phyloP scores from a whole-genome alignment of 2,797 vertebrate species.

The Poecilia wingei region DNA sequence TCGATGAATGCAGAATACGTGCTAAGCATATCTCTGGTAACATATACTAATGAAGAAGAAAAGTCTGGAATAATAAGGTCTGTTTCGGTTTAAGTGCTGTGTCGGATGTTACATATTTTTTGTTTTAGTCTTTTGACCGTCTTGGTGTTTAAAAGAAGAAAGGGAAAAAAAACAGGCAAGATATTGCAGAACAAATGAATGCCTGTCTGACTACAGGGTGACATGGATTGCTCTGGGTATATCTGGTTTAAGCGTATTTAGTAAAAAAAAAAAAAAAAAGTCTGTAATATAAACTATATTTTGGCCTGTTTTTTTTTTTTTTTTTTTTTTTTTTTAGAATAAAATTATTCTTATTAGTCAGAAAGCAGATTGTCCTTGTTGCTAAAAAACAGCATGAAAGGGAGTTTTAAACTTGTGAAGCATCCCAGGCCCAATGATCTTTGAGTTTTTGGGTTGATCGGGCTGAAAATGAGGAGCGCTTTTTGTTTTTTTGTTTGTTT shows the following conservation, averaged over 20 bases:
- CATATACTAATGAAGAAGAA: constrained; percentile 19
- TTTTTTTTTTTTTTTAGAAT: background rate
- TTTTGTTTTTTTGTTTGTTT: background rate
- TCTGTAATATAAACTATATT: background rate
- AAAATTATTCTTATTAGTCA: constrained; percentile 8
- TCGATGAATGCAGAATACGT: constrained; percentile 17
- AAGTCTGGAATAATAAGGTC: background rate
- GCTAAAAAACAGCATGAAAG: background rate
- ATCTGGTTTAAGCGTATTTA: background rate
- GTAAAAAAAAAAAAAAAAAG: background rate
- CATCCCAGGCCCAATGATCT: constrained; percentile 35
- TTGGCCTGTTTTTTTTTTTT: background rate
- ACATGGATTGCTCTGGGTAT: background rate
- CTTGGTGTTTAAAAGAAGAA: background rate
- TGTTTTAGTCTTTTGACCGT: background rate
- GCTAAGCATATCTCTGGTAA: constrained; percentile 28
- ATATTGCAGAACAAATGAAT: background rate
- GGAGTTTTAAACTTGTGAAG: constrained; percentile 28
- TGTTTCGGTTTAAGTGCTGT: constrained; percentile 11
- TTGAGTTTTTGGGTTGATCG: constrained; percentile 31
- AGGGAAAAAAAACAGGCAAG: background rate
- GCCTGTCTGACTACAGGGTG: background rate
- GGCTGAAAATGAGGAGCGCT: constrained; percentile 21
- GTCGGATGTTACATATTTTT: constrained; percentile 36
- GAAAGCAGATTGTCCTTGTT: background rate